A percentile compares a stretch with the other conserved stretches of the same genome.
These are phyloP conservation scores for Idaea dimidiata DNA, from an alignment of 2,888 invertebrate species.

Conservation along the genomic window DNA sequence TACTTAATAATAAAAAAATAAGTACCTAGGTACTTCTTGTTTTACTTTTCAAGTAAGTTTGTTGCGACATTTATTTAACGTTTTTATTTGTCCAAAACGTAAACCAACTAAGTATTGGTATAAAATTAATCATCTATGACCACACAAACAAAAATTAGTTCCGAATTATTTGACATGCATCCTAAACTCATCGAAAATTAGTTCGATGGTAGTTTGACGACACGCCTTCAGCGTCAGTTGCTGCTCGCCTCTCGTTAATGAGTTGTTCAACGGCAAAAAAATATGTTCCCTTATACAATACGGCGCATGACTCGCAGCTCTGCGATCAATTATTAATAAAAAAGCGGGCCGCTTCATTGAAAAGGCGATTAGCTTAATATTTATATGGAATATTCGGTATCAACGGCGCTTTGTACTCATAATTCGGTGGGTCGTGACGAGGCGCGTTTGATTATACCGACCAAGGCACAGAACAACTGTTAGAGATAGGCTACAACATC, in stretches of 20 bases:
- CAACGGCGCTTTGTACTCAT: conserved; percentile 79
- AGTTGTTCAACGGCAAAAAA: conserved; percentile 71
- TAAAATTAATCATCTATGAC: conserved; percentile 17
- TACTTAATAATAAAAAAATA: conserved; percentile 18
- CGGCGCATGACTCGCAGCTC: conserved; percentile 78
- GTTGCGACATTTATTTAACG: neutral
- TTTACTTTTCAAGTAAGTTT: neutral
- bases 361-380: conserved; percentile 82
- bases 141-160: conserved; percentile 70
- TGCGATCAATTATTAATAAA: conserved; percentile 80
- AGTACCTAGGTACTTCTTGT: neutral
- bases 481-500: conserved; percentile 12
- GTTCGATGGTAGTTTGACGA: conserved; percentile 57
- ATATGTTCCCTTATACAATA: conserved; percentile 72
- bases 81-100: conserved; percentile 2
- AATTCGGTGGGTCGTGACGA: conserved; percentile 79
- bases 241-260: conserved; percentile 64
- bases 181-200: conserved; percentile 60
- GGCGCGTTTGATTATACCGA: conserved; percentile 68
- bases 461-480: conserved; percentile 67
- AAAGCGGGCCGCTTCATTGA: conserved; percentile 80
- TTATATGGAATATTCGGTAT: conserved; percentile 81
- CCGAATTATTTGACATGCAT: conserved; percentile 57
- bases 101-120: neutral
- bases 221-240: conserved; percentile 64